Conservation (phyloP, 2,888 invertebrate genomes). For the Leptothorax acervorum region DNA sequence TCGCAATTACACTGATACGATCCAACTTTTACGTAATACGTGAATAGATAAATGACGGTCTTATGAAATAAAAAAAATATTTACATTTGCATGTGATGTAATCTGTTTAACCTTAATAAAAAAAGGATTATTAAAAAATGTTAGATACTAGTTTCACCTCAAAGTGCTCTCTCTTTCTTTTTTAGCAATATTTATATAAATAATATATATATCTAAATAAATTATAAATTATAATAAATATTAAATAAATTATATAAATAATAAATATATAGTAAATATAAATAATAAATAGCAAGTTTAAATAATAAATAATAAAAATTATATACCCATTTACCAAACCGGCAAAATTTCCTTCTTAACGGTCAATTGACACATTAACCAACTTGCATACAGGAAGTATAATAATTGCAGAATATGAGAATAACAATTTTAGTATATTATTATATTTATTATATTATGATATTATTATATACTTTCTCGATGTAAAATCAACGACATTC, state of each 20-base stretch:
- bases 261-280: too few species aligned
- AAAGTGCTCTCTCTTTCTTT: neutral
- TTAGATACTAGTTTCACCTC: neutral
- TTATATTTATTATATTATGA: neutral
- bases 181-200: neutral
- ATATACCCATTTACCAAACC: neutral
- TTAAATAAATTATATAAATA: too few species aligned
- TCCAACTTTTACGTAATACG: neutral
- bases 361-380: too few species aligned
- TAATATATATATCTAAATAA: neutral
- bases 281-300: too few species aligned
- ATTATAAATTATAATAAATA: too few species aligned
- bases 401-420: neutral
- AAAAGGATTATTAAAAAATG: neutral
- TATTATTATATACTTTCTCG: neutral
- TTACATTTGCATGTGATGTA: neutral
- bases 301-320: neutral
- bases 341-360: neutral
- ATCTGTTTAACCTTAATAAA: neutral
- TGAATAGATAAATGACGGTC: neutral
- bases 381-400: neutral
- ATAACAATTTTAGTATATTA: neutral
- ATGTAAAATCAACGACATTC: neutral
- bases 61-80: neutral
- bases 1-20: neutral